Conservation (phyloP, 2,797 vertebrate species). For the Enteromius anoplus region DNA sequence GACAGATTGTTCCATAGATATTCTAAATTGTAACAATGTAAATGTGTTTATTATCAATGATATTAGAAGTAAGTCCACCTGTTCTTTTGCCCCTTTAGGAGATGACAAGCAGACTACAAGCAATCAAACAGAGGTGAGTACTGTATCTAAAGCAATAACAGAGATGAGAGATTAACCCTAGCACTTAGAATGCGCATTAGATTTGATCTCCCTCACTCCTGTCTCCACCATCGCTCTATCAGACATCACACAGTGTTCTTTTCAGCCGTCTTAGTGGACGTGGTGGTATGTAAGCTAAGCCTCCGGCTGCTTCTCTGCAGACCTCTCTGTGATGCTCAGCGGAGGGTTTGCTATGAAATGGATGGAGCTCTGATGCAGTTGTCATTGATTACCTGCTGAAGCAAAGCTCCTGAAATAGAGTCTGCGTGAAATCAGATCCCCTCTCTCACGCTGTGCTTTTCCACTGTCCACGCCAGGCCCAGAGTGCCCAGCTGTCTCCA, state of each 20-base stretch:
- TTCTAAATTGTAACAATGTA: not conserved
- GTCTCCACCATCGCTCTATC: conserved; percentile 1
- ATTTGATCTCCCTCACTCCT: conserved; percentile 19
- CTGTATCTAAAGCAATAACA: conserved; percentile 8
- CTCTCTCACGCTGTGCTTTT: conserved; percentile 50
- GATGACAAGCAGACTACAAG: conserved; percentile 78
- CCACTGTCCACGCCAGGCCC: conserved; percentile 67
- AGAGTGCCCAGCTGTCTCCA: conserved; percentile 76
- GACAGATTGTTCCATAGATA: not conserved
- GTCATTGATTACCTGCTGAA: conserved; percentile 60
- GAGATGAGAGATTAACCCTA: conserved; percentile 4
- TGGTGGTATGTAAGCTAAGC: conserved; percentile 27
- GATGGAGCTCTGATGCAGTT: conserved; percentile 54
- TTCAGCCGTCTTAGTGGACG: conserved; percentile 22
- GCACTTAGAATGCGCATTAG: conserved; percentile 29
- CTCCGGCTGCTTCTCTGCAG: conserved; percentile 10
- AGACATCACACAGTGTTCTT: conserved; percentile 25
- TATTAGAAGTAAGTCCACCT: not conserved
- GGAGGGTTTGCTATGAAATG: conserved; percentile 15
- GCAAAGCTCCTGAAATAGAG: conserved; percentile 66
- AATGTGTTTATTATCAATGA: not conserved
- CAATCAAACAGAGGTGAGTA: conserved; percentile 82
- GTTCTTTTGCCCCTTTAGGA: conserved; percentile 67
- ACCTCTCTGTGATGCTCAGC: conserved; percentile 25
- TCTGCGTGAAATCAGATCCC: conserved; percentile 60